Evolutionary conservation across 2,888 invertebrate genomes (phyloP), one percentile per base, ranked within the genome.

Genomic region (Brachyptera risi): DNA sequence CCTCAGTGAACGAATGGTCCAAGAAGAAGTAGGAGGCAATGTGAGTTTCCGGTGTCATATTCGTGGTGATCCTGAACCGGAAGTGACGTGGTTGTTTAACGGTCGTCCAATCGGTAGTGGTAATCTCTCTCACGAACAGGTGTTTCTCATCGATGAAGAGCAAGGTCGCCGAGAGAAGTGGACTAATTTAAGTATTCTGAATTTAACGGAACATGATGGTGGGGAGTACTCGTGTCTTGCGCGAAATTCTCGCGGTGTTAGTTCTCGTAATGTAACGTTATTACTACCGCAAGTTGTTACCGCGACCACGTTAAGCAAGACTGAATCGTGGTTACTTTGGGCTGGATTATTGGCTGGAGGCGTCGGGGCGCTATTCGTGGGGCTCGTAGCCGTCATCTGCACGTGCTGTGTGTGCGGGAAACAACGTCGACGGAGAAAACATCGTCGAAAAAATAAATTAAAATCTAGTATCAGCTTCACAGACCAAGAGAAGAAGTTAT

Each of bases 151-250:
- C 31, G 61, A 60, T 37, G 64, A 65, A 56, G 62, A 64, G 42
- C 58, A 62, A 49, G 57, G 56, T 13, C 42, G 61, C 23, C 66
- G 21, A 56, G 69, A 81, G 72, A 79, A 81, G 72, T 92, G 92
- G 90, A 85, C 85, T 68, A 92, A 91, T 72, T 79, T 94, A 64
- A 92, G 90, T 61, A 84, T 94, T 65, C 85, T 82, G 68, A 90
- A 92, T 73, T 87, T 91, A 67, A 89, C 87, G 67, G 89, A 88
- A 70, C 80, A 84, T 51, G 89, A 92, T 72, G 87, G 90, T 1
- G 93, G 93, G 1, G 87, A 90, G 67, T 94, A 93, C 77, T 85
- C 88, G 59, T 95, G 95, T 74, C 80, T 82, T 68, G 90, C 89
- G 1, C 83, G 80, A 69, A 92, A 90, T 76, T 73, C 80, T 49